Percentiles rank a stretch among this genome's conserved stretches.
These are phyloP conservation scores for Bradypodion ventrale DNA, from an alignment of 2,797 vertebrate species.

Conservation along the genomic window DNA sequence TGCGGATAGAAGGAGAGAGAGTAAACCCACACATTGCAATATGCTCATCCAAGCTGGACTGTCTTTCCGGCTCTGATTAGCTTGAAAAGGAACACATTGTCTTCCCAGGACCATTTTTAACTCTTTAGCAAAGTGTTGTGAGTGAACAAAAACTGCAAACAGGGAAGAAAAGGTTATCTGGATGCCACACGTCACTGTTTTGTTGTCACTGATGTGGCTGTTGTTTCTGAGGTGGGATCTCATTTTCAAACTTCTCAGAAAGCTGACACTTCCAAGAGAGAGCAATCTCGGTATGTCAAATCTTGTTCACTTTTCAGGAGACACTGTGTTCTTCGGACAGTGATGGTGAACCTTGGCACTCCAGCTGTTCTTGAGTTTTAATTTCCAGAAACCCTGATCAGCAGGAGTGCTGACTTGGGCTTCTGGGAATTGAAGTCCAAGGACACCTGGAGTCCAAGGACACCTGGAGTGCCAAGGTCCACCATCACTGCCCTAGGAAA, in stretches of 20 bases:
- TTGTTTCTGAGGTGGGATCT: slow-evolving; percentile 48
- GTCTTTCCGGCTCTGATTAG: slow-evolving; percentile 67
- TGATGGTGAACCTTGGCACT: too few relatives aligned
- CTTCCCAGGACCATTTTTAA: slow-evolving; percentile 66
- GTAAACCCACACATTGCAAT: slow-evolving; percentile 48
- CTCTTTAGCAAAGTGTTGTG: slow-evolving; percentile 64
- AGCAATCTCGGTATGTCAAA: slow-evolving; percentile 24
- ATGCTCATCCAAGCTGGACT: slow-evolving; percentile 63
- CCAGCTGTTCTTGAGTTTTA: too few relatives aligned
- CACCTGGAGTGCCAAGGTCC: too few relatives aligned
- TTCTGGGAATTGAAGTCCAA: too few relatives aligned
- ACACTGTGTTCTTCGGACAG: slow-evolving; percentile 42
- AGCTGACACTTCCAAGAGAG: slow-evolving; percentile 60
- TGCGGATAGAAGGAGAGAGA: accelerated
- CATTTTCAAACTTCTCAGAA: slow-evolving; percentile 47
- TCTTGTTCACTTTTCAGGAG: slow-evolving; percentile 30
- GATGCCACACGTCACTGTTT: slow-evolving; percentile 38
- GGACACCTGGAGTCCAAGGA: too few relatives aligned
- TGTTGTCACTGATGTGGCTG: slow-evolving; percentile 26
- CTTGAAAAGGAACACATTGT: slow-evolving; percentile 66
- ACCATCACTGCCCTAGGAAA: too few relatives aligned
- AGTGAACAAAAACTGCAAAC: slow-evolving; percentile 38
- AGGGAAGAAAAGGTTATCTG: too few relatives aligned
- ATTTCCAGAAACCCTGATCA: too few relatives aligned
- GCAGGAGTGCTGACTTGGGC: too few relatives aligned